Evolutionary conservation across 1,140 invertebrate genomes (phyloP).

Genomic region (Luehdorfia chinensis): DNA sequence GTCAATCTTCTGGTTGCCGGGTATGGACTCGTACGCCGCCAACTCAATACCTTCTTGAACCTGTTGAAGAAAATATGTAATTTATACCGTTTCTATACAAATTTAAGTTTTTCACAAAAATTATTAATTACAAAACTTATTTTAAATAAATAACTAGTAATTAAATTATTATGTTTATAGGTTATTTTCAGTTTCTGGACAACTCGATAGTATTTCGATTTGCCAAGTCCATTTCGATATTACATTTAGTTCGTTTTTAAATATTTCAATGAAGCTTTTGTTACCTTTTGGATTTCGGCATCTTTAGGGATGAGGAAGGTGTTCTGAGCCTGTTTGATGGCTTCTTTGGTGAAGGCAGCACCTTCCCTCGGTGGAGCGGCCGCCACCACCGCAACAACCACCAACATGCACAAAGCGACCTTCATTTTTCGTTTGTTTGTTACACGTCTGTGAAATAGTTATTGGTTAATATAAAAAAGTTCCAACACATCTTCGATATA

Average conservation of each 20-base stretch:
- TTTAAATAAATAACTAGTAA: too few species aligned
- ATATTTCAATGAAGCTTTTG: too few species aligned
- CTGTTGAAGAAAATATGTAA: slow-evolving; percentile 60
- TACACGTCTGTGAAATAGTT: neutral
- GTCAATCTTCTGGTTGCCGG: slow-evolving; percentile 88
- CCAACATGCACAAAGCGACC: slow-evolving; percentile 63
- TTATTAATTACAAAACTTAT: too few species aligned
- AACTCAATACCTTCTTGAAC: slow-evolving; percentile 91
- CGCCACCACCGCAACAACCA: slow-evolving; percentile 67
- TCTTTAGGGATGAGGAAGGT: slow-evolving; percentile 89
- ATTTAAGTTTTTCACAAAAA: neutral
- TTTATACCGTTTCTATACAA: too few species aligned
- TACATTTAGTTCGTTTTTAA: too few species aligned
- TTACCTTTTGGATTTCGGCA: slow-evolving; percentile 88
- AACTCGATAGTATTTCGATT: too few species aligned
- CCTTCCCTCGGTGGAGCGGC: slow-evolving; percentile 87
- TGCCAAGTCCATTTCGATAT: too few species aligned
- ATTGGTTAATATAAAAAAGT: neutral
- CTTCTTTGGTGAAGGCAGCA: slow-evolving; percentile 88
- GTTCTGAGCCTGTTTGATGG: slow-evolving; percentile 90
- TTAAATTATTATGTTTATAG: too few species aligned
- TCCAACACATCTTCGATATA: too few species aligned
- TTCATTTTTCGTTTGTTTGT: slow-evolving; percentile 43
- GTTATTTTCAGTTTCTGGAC: too few species aligned
- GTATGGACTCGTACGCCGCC: slow-evolving; percentile 89